Conservation (phyloP, 2,888 invertebrate genomes). For the Tillus elongatus region DNA sequence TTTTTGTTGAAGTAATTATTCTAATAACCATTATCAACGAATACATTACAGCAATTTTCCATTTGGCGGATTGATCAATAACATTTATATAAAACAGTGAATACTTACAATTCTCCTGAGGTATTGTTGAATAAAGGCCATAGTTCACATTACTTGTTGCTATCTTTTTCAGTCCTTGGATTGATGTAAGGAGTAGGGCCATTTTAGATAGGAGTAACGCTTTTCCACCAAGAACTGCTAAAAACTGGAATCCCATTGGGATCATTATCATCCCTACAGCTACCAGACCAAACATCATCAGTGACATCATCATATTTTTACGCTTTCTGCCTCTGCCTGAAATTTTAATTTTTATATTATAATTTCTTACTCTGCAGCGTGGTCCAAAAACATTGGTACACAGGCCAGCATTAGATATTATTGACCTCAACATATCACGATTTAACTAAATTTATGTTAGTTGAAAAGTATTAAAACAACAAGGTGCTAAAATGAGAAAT, state of each 20-base stretch:
- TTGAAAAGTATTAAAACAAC: too few species aligned
- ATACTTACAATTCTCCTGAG: slow-evolving; percentile 28
- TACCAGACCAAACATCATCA: slow-evolving; percentile 71
- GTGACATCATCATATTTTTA: slow-evolving; percentile 57
- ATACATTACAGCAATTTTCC: too few species aligned
- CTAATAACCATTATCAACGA: too few species aligned
- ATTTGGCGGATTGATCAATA: too few species aligned
- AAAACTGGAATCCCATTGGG: slow-evolving; percentile 77
- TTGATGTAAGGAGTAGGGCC: slow-evolving; percentile 69
- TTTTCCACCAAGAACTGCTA: slow-evolving; percentile 74
- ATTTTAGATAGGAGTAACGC: slow-evolving; percentile 71
- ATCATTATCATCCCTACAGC: slow-evolving; percentile 67
- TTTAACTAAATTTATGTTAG: too few species aligned
- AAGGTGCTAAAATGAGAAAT: too few species aligned
- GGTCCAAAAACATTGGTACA: too few species aligned
- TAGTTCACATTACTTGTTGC: slow-evolving; percentile 67
- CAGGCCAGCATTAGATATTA: too few species aligned
- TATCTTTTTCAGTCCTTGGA: slow-evolving; percentile 71
- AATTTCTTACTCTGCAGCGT: not conserved
- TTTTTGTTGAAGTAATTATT: too few species aligned
- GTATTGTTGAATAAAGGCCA: slow-evolving; percentile 58
- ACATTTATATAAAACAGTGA: not conserved
- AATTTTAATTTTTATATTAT: slow-evolving; percentile 10
- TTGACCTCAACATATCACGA: too few species aligned
- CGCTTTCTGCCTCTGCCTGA: slow-evolving; percentile 10